Evolutionary conservation across 2,113 vertebrate species (phyloP), one percentile per base, ranked within the genome.

Genomic region (Boulengeromyrus knoepffleri): DNA sequence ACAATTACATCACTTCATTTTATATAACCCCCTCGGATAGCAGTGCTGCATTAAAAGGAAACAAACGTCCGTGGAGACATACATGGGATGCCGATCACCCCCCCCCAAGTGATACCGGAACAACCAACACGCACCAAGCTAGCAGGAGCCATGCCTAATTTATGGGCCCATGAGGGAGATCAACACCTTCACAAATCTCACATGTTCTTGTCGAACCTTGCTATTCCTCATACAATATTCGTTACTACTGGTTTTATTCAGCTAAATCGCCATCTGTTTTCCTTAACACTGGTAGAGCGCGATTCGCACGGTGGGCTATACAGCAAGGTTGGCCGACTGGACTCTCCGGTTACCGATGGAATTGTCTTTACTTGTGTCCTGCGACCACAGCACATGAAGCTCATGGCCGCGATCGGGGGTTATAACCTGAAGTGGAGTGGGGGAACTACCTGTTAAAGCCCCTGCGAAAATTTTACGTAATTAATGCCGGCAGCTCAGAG

Each of bases 1-100:
- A 88, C 88, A 89, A 89, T 89, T 49, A 89, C 88, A 89, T 89
- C 88, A 89, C 42, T 83, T 74, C 70, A 89, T 89, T 89, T 89
- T 89, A 89, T 70, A 89, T 89, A 89, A 89, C 50, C 88, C 88
- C 70, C 70, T 49, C 77, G 19, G 47, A 77, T 89, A 52, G 70
- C n/a, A 89, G 45, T 47, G 6, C 88, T 77, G n/a, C 70, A 50
- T 85, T 70, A 89, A 83, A 74, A 24, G 31, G 47, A 49, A 83
- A 80, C 47, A 27, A n/a, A 36, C 70, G 31, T 50, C 83, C 45
- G 62, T 45, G 21, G 87, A 74, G 70, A 80, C 46, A 53, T 36
- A 45, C 77, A 58, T 56, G 74, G 36, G n/a, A 49, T 56, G 36
- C 52, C 17, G 49, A 62, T 6, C 52, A 13, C 36, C 39, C 31